Base-by-base conservation (phyloP, 1,140 invertebrate genomes). In the Heliconius nattereri region DNA sequence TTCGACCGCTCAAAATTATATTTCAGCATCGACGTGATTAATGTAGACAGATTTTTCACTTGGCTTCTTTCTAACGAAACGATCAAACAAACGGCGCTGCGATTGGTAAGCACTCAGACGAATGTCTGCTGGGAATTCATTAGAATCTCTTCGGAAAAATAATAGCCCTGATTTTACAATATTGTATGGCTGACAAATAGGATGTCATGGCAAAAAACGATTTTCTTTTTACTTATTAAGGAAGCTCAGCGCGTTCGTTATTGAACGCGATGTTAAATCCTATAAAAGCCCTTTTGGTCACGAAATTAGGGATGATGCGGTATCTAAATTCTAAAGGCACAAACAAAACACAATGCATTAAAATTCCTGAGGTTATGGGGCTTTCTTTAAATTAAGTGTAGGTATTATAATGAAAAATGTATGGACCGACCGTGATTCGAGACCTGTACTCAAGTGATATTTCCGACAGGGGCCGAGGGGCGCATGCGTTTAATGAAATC, bases 401-500 rank as follows among this genome's bases (percentile, higher is more conserved):
- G 40, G 40, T 86, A 85, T 88, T 91, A 91, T 92, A 90, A 92
- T 87, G 84, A 85, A 88, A 85, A 88, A 89, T 88, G 79, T 85
- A 84, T 85, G 83, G 86, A 87, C 81, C 86, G 87, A 88, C 87
- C 85, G 87, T 86, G 87, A 87, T 90, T 86, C 85, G 90, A 86
- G 85, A 86, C 84, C 85, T 84, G 83, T 85, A 89, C 87, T 91
- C 90, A 90, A 94, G 91, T 93, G 93, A 94, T 94, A 94, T 94
- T 94, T 94, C 93, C 93, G 93, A 94, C 93, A 93, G 86, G 86
- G 84, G 86, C 85, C 85, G 87, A 91, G 91, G 91, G 91, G 92
- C 91, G 91, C 93, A 93, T 93, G 92, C 90, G 91, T 92, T 93
- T 92, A 94, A 94, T 93, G 89, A 94, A 93, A 93, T 94, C 91